A percentile compares a stretch with the other conserved stretches of the same genome.
Conservation (phyloP, 2,113 vertebrate genomes). For the Melanocharis versteri region DNA sequence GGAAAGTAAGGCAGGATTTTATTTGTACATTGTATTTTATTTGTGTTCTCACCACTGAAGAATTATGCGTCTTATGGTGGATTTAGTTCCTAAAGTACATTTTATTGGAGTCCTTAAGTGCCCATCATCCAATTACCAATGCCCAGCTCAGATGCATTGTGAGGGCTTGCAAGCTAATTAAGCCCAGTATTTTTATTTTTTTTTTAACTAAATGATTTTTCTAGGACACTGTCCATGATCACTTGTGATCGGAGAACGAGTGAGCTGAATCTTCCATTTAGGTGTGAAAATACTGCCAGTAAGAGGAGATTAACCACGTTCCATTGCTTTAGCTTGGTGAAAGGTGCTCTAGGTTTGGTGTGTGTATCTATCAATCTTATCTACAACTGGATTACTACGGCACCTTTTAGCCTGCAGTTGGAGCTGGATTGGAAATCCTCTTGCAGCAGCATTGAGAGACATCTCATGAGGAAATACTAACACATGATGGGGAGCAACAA, state of each 20-base stretch:
- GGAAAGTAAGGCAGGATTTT: background rate
- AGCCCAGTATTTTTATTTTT: background rate
- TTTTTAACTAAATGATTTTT: background rate
- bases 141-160: background rate
- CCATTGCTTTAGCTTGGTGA: background rate
- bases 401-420: background rate
- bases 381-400: accelerated
- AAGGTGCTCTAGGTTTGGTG: background rate
- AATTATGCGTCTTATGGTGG: background rate
- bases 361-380: accelerated
- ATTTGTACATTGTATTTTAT: background rate
- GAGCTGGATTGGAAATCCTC: background rate
- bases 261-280: background rate
- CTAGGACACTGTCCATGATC: background rate
- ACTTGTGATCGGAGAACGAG: background rate
- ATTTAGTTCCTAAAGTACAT: background rate
- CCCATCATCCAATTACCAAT: background rate
- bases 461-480: background rate
- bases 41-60: background rate
- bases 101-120: background rate
- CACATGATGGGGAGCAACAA: background rate
- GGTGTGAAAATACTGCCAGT: background rate
- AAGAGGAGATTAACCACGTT: background rate
- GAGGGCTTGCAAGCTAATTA: background rate
- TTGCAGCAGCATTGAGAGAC: background rate